Evolutionary conservation across 1,140 invertebrate genomes (phyloP).

Genomic region (Adelges cooleyi): DNA sequence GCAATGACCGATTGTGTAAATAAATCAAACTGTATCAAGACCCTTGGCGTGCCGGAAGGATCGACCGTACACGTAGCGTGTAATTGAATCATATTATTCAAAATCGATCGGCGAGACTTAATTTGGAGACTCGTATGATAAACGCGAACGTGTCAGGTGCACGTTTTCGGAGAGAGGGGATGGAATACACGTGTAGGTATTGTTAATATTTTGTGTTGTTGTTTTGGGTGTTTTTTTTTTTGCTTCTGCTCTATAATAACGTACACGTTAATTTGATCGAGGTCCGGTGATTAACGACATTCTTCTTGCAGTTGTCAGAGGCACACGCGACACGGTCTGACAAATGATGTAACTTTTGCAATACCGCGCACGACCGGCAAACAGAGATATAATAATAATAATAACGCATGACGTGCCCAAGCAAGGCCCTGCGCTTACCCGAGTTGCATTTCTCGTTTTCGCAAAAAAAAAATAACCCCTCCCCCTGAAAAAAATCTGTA

Average conservation of each 20-base stretch:
- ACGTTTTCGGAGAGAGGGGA: constrained; percentile 18
- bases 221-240: constrained; percentile 18
- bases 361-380: neutral
- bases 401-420: no score
- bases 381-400: constrained; percentile 10
- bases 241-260: constrained; percentile 5
- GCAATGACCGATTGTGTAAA: no score
- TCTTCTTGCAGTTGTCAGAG: constrained; percentile 16
- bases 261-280: constrained; percentile 25
- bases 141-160: constrained; percentile 17
- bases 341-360: constrained; percentile 28
- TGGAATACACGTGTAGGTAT: neutral
- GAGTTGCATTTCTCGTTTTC: constrained; percentile 10
- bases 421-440: constrained; percentile 6
- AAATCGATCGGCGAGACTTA: neutral
- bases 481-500: neutral
- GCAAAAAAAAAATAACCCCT: neutral
- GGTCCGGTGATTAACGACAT: constrained; percentile 14
- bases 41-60: no score
- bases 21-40: no score
- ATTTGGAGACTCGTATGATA: constrained; percentile 16
- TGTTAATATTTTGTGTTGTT: no score
- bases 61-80: neutral
- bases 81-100: neutral
- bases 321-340: constrained; percentile 25